phyloP scores from a whole-genome alignment of 2,113 vertebrate genomes.

The Prunella himalayana region DNA sequence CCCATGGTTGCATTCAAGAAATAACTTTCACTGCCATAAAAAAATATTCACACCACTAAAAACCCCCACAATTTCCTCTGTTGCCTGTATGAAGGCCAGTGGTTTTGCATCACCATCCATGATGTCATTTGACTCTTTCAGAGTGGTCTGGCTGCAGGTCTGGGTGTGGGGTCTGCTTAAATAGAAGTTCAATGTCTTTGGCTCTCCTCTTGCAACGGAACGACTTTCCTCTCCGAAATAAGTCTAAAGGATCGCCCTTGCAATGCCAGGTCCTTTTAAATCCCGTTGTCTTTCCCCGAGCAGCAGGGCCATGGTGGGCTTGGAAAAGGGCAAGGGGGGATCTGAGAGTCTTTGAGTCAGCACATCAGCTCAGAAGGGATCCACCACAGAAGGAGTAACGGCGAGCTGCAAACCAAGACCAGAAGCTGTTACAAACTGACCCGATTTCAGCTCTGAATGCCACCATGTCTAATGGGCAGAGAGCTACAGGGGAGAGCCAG shows the following conservation, averaged over 20 bases:
- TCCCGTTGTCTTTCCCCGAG: slow-evolving; percentile 55
- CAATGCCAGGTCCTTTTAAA: slow-evolving; percentile 50
- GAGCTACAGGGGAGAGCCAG: slow-evolving; percentile 74
- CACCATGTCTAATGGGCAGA: slow-evolving; percentile 71
- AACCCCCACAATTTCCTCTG: background rate
- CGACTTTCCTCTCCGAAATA: background rate
- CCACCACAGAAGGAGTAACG: slow-evolving; percentile 86
- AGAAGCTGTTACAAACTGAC: slow-evolving; percentile 89
- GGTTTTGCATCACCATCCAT: slow-evolving; percentile 20
- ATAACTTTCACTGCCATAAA: slow-evolving; percentile 55
- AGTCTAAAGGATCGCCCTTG: slow-evolving; percentile 9
- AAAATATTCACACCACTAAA: slow-evolving; percentile 66
- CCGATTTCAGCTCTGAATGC: slow-evolving; percentile 68
- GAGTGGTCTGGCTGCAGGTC: background rate
- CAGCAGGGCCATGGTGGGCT: slow-evolving; percentile 30
- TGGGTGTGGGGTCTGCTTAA: background rate
- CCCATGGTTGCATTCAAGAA: background rate
- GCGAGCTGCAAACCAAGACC: slow-evolving; percentile 95
- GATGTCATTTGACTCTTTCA: background rate
- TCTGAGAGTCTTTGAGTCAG: slow-evolving; percentile 60
- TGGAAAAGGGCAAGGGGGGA: slow-evolving; percentile 59
- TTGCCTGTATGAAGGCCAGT: background rate
- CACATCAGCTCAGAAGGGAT: slow-evolving; percentile 88
- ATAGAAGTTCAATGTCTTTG: slow-evolving; percentile 43
- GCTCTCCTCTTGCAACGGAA: slow-evolving; percentile 30